phyloP scores from a whole-genome alignment of 2,888 invertebrate species.

The Mamestra brassicae region DNA sequence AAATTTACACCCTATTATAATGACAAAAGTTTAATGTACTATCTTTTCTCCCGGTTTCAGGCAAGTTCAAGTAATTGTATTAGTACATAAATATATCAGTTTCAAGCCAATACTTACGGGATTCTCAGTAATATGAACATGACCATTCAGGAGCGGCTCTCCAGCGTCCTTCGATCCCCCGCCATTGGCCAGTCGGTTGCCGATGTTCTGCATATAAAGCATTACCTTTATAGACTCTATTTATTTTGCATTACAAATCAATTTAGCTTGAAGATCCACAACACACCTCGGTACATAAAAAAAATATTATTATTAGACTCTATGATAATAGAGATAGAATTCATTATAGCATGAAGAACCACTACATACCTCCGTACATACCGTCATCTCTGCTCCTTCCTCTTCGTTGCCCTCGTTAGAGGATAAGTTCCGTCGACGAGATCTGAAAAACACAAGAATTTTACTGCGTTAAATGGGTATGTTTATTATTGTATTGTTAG shows the following conservation, averaged over 20 bases:
- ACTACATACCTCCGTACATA: constrained; percentile 63
- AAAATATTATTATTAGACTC: neutral
- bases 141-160: constrained; percentile 90
- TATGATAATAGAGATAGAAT: neutral
- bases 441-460: constrained; percentile 63
- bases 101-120: constrained; percentile 85
- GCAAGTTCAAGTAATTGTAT: no score
- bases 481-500: neutral
- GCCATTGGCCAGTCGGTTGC: constrained; percentile 83
- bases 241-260: neutral
- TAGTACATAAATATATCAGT: neutral
- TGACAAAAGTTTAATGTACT: no score
- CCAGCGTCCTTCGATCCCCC: constrained; percentile 82
- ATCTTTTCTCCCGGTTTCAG: no score
- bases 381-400: constrained; percentile 84
- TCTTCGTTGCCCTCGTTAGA: constrained; percentile 74
- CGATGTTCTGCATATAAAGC: constrained; percentile 72
- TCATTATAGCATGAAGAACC: neutral
- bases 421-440: constrained; percentile 73
- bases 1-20: no score
- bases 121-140: constrained; percentile 93
- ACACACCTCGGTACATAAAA: no score
- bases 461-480: neutral
- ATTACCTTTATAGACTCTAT: no score
- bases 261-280: neutral